Base-by-base conservation (phyloP, 2,888 invertebrate genomes). In the Chymomyza amoena region DNA sequence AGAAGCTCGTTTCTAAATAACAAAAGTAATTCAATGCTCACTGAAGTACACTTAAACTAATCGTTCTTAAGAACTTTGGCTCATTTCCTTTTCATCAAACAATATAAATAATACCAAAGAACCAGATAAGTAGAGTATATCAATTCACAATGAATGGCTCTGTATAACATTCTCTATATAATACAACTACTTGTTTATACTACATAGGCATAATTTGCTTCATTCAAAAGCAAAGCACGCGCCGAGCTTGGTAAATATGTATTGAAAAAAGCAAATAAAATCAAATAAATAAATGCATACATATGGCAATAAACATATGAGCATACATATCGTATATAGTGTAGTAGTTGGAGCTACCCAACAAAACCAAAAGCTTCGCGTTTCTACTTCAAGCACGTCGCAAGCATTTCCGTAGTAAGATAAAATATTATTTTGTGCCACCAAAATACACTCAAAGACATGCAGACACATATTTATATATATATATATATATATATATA, bases 381-480 rank as follows among this genome's bases (percentile, higher is more conserved):
- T 69, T 81, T 68, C 69, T 66, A 54, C 72, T 72, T 69, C 64
- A 72, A 73, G 87, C 84, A 85, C 84, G 89, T 85, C 80, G 80
- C 78, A 61, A 72, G 78, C 87, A 80, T 85, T 88, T 85, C 84
- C 89, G 84, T 66, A 89, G 88, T 87, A 73, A 74, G 76, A 84
- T 76, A 87, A 82, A 84, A 82, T 75, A 82, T 87, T 76, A 84
- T 79, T 75, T 79, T 68, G 62, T 74, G 70, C 68, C 73, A 75
- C 69, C 70, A 72, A 73, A 78, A 64, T 61, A 64, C 69, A 73
- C 65, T 63, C 59, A 71, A 64, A 74, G 64, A 75, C 32, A 32
- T 32, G 32, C 32, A 32, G 32, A 32, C 32, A 62, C 51, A 56
- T 52, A 68, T 57, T 59, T 39, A 69, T 61, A 61, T 69, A 54